Conservation (phyloP, 2,113 vertebrate genomes). For the Montifringilla adamsi region DNA sequence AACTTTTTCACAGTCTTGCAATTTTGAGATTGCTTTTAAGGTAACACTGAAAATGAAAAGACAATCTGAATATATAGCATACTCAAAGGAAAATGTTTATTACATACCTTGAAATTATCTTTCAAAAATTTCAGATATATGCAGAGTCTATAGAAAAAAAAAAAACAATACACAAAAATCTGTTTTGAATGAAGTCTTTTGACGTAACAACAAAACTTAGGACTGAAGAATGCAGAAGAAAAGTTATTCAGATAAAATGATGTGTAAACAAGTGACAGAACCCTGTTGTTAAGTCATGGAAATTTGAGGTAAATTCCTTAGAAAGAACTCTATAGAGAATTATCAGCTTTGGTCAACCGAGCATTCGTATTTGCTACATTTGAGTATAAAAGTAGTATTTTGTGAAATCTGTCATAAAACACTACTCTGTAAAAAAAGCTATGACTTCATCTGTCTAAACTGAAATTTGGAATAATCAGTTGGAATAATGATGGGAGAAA, state of each 20-base stretch:
- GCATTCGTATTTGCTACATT: neutral
- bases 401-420: neutral
- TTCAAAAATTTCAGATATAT: neutral
- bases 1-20: neutral
- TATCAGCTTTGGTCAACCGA: neutral
- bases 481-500: neutral
- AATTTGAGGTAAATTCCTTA: neutral
- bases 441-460: accelerated
- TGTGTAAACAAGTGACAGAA: neutral
- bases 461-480: neutral
- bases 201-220: neutral
- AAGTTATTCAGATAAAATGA: neutral
- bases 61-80: neutral
- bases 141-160: neutral
- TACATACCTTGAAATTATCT: neutral
- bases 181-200: neutral
- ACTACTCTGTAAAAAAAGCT: neutral
- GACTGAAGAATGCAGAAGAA: neutral
- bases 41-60: neutral
- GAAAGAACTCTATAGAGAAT: neutral
- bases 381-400: neutral
- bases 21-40: neutral
- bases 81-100: neutral
- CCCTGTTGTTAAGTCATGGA: neutral
- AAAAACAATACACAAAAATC: neutral